Evolutionary conservation across 2,888 invertebrate species (phyloP), one percentile per base, ranked within the genome.

Genomic region (Rhagonycha lutea): DNA sequence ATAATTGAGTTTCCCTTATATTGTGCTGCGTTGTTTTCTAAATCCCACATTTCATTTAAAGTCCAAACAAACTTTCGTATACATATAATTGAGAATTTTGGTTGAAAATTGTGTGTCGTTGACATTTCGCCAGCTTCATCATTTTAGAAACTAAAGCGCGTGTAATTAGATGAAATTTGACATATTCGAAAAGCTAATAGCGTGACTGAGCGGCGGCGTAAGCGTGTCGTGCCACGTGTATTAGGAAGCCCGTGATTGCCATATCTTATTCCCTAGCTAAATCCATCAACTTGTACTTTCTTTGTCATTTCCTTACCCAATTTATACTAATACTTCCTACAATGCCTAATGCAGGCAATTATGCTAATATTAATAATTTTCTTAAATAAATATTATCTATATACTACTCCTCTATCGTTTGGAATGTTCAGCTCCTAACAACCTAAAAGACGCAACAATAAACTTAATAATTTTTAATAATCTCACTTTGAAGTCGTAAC

Each of bases 241-340:
- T 76, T 76, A 73, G 70, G 76, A 76, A 76, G 73, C 76, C 73
- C 26, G 65, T 67, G 72, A 73, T 73, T 73, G 76, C 69, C 73
- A 69, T 70, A 73, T 76, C 76, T 73, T 73, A 76, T 76, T 76
- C 76, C 76, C 67, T 61, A 70, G 70, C 70, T 68, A 76, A 76
- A 73, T 76, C 73, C 72, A 76, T 76, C 76, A 73, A 73, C 76
- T 73, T 73, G 65, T 72, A 69, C 76, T 72, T 76, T 73, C 76
- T 76, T 76, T 76, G 70, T 68, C 76, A 76, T 70, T 73, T 76
- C 69, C 72, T 67, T 73, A 73, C 65, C 29, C 65, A 76, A 75
- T 70, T 73, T 73, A 68, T 70, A 73, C 67, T 73, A 73, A 76
- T 73, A 70, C 73, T 73, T 69, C 63, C 65, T 23, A 72, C 65